A percentile compares a stretch with the other conserved stretches of the same genome.
phyloP scores from a whole-genome alignment of 2,888 invertebrate genomes.

The Eueremaeus valkanovi region DNA sequence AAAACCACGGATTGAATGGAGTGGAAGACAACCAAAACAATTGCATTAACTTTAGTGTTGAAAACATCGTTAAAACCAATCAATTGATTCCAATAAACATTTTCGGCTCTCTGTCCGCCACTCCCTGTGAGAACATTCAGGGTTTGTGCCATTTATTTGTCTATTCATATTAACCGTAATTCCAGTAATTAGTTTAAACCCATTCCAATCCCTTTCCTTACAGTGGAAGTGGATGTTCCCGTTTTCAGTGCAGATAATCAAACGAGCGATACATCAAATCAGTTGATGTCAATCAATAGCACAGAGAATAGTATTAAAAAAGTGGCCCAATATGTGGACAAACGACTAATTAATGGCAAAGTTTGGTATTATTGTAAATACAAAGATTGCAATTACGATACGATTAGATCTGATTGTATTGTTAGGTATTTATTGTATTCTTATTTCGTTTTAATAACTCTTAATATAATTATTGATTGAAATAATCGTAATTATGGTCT shows the following conservation, averaged over 20 bases:
- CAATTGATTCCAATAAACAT: conserved; percentile 7
- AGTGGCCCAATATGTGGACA: conserved; percentile 23
- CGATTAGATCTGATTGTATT: conserved; percentile 33
- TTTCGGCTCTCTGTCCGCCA: not conserved
- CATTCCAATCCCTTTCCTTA: not conserved
- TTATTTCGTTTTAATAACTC: too few relatives aligned
- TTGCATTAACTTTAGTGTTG: too few relatives aligned
- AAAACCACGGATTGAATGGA: conserved; percentile 3
- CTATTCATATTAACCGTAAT: not conserved
- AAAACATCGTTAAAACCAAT: not conserved
- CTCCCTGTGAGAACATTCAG: not conserved
- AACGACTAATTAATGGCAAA: not conserved
- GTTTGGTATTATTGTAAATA: conserved; percentile 14
- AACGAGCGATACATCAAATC: not conserved
- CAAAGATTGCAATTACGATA: conserved; percentile 21
- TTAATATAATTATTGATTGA: too few relatives aligned
- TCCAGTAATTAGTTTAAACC: too few relatives aligned
- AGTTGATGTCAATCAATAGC: not conserved
- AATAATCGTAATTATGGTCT: too few relatives aligned
- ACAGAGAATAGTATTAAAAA: conserved; percentile 36
- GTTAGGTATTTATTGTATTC: conserved; percentile 18
- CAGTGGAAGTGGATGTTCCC: conserved; percentile 6
- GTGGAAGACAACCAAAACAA: not conserved
- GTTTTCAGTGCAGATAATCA: too few relatives aligned
- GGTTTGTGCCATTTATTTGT: not conserved